A percentile compares a stretch with the other conserved stretches of the same genome.
phyloP scores from a whole-genome alignment of 2,113 vertebrate species.

The Glareola pratincola region DNA sequence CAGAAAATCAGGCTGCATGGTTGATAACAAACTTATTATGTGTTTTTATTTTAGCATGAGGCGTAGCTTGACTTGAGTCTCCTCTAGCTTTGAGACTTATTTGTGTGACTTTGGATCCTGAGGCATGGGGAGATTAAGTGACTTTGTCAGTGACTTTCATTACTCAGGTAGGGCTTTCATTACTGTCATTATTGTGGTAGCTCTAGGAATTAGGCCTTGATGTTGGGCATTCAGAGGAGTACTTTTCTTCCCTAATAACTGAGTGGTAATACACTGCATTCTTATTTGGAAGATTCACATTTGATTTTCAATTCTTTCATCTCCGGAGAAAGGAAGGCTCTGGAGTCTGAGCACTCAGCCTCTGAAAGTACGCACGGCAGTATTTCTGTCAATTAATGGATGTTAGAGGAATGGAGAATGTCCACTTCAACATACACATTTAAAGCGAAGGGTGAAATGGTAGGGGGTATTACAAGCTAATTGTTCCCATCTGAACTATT shows the following conservation, averaged over 20 bases:
- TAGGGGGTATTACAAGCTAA: not conserved
- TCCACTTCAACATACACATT: not conserved
- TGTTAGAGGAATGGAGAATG: not conserved
- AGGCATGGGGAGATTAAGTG: conserved; percentile 41
- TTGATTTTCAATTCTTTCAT: conserved; percentile 62
- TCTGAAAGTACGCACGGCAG: not conserved
- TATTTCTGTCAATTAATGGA: conserved; percentile 35
- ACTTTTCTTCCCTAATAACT: conserved; percentile 48
- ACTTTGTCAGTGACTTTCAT: conserved; percentile 51
- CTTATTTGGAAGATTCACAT: conserved; percentile 63
- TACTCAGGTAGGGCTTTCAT: conserved; percentile 31
- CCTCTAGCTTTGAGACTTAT: not conserved
- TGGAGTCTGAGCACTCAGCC: conserved; percentile 27
- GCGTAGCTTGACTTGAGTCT: not conserved
- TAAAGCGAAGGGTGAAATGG: not conserved
- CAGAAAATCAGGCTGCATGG: not conserved
- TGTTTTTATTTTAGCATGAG: not conserved
- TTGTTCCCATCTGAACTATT: conserved; percentile 39
- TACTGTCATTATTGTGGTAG: conserved; percentile 41
- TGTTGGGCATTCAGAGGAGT: conserved; percentile 41
- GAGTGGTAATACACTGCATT: conserved; percentile 38
- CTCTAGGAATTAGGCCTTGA: conserved; percentile 44
- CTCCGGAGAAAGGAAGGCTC: conserved; percentile 29
- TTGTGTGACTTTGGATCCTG: conserved; percentile 15
- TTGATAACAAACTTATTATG: not conserved